Evolutionary conservation across 2,888 invertebrate genomes (phyloP).

Genomic region (Exocentrus adspersus): DNA sequence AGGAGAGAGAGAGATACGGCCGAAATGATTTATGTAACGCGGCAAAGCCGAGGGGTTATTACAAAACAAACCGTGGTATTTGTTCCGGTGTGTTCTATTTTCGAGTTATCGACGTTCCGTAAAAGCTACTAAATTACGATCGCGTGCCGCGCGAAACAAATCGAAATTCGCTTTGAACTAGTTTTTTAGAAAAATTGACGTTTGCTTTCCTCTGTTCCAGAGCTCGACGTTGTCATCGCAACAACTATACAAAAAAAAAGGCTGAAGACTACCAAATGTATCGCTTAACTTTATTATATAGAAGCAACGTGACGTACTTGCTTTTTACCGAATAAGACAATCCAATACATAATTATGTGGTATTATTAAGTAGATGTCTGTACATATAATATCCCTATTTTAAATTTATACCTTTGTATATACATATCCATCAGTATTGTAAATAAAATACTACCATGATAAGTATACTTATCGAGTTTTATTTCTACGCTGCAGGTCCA

Average conservation of each 20-base stretch:
- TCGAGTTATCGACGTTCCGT: conserved; percentile 10
- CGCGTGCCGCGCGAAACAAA: conserved; percentile 4
- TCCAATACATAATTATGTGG: conserved; percentile 53
- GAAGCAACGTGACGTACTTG: conserved; percentile 32
- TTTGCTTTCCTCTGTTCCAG: conserved; percentile 43
- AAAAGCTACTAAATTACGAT: conserved; percentile 17
- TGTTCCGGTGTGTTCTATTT: conserved; percentile 26
- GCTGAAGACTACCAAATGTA: conserved; percentile 57
- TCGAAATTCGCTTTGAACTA: conserved; percentile 10
- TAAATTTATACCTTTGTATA: conserved; percentile 58
- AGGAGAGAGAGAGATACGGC: conserved; percentile 4
- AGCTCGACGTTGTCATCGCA: conserved; percentile 49
- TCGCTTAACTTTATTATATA: conserved; percentile 45
- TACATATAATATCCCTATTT: conserved; percentile 52
- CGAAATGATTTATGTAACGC: conserved; percentile 13
- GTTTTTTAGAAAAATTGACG: too few species aligned
- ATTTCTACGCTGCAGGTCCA: not conserved
- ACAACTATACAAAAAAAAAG: conserved; percentile 48
- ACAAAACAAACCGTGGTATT: conserved; percentile 8
- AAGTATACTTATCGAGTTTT: conserved; percentile 20
- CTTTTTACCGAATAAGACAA: conserved; percentile 53
- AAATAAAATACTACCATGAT: conserved; percentile 45
- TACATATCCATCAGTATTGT: conserved; percentile 52
- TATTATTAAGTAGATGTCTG: conserved; percentile 49
- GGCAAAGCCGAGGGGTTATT: conserved; percentile 11